phyloP scores from a whole-genome alignment of 2,888 invertebrate genomes.

The Macrosiphum euphorbiae region DNA sequence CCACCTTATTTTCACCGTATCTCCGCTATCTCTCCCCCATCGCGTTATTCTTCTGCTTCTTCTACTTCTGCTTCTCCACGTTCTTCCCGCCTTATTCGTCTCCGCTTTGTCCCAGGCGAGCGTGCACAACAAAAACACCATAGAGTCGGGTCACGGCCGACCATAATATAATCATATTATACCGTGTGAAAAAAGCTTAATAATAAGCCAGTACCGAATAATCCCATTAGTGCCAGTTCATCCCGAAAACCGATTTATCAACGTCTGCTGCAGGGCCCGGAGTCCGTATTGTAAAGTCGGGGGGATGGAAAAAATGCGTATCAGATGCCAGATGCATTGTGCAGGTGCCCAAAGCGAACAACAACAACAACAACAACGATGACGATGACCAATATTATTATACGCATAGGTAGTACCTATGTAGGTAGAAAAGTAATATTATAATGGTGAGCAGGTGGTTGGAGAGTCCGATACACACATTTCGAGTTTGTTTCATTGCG shows the following conservation, averaged over 20 bases:
- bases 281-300: not conserved
- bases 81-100: not conserved
- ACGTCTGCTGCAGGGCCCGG: not conserved
- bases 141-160: not conserved
- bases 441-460: not conserved
- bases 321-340: not conserved
- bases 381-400: not conserved
- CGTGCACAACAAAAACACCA: not conserved
- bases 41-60: not conserved
- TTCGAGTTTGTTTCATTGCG: not conserved
- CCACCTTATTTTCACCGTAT: not conserved
- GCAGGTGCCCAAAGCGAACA: not conserved
- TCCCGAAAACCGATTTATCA: not conserved
- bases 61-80: not conserved
- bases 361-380: not conserved
- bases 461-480: not conserved
- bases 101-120: not conserved
- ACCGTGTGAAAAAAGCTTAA: not conserved
- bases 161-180: not conserved
- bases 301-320: not conserved
- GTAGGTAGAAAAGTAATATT: not conserved
- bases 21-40: not conserved
- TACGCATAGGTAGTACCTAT: not conserved
- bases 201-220: not conserved
- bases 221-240: not conserved